Evolutionary conservation across 2,888 invertebrate genomes (phyloP), one percentile per base, ranked within the genome.

Genomic region (Autographa pulchrina): DNA sequence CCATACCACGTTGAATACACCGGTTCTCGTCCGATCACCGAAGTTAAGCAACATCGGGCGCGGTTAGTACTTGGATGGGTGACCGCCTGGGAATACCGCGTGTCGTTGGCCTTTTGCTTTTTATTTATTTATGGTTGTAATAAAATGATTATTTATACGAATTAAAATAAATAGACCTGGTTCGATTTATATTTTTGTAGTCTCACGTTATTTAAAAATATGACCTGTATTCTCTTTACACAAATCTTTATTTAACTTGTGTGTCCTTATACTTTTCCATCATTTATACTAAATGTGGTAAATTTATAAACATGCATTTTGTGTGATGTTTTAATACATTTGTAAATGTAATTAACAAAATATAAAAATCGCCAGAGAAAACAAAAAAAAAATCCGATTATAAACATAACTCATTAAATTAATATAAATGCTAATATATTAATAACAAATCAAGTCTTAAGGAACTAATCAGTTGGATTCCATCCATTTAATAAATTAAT

Each of bases 21-120:
- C 92, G 92, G 92, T 93, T 93, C 92, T 93, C 92, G 93, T 92
- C 92, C 91, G 93, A 92, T 92, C 93, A 93, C 93, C 92, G 93
- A 92, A 93, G 92, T 92, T 90, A 93, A 92, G 92, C 92, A 92
- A 91, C 92, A 89, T 92, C 90, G 92, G 92, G 92, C 91, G 91
- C 82, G 90, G 90, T 90, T 86, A 92, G 92, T 92, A 92, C 92
- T 92, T 92, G 91, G 91, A 93, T 93, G 93, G 93, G 92, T 93
- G 93, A 93, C 93, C 92, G 92, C 92, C 89, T 91, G 91, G 91
- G 90, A 91, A 91, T 89, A 91, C 91, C 88, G 82, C 90, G 90
- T 80, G 83, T 75, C 68, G 81, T 83, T 82, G 75, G 68, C 86
- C 85, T 80, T 74, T 63, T 76, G 64, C 25, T 16, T n/a, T 25